Conservation (phyloP, 2,113 vertebrate species). For the Propithecus coquereli region DNA sequence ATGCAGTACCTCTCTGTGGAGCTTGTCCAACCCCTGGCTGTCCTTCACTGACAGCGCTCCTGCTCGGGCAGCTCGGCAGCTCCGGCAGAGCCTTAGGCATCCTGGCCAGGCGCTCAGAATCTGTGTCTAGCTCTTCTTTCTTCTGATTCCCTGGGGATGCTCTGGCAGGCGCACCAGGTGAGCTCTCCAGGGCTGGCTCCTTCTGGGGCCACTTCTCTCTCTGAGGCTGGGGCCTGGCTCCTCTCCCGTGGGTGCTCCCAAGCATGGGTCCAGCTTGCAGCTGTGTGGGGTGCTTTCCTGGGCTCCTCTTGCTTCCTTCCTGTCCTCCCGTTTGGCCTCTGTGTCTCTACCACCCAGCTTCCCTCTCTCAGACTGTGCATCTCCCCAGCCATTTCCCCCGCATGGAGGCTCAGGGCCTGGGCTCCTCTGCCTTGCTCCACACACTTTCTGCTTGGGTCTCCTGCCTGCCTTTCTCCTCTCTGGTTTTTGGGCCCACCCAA, state of each 20-base stretch:
- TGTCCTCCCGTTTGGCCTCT: not conserved
- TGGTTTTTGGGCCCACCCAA: not conserved
- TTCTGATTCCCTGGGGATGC: not conserved
- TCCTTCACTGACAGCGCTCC: not conserved
- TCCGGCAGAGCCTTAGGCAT: not conserved
- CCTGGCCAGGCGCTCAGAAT: not conserved
- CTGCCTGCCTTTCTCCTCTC: not conserved
- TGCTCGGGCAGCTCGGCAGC: not conserved
- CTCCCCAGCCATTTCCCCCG: not conserved
- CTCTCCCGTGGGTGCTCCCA: not conserved
- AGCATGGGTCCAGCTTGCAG: not conserved
- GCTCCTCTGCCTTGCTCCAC: not conserved
- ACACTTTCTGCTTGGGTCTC: not conserved
- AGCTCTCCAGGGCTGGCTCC: not conserved
- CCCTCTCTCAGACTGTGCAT: too few relatives aligned
- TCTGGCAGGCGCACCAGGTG: not conserved
- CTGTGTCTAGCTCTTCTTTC: not conserved
- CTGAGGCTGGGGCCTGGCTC: not conserved
- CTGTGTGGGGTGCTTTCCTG: not conserved
- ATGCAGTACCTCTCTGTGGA: not conserved
- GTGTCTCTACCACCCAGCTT: too few relatives aligned
- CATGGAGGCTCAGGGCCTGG: not conserved
- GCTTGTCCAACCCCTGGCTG: fast-evolving
- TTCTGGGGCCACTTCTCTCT: not conserved
- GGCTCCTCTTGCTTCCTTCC: not conserved